Evolutionary conservation across 2,113 vertebrate species (phyloP), one percentile per base, ranked within the genome.

Genomic region (Apodemus speciosus): DNA sequence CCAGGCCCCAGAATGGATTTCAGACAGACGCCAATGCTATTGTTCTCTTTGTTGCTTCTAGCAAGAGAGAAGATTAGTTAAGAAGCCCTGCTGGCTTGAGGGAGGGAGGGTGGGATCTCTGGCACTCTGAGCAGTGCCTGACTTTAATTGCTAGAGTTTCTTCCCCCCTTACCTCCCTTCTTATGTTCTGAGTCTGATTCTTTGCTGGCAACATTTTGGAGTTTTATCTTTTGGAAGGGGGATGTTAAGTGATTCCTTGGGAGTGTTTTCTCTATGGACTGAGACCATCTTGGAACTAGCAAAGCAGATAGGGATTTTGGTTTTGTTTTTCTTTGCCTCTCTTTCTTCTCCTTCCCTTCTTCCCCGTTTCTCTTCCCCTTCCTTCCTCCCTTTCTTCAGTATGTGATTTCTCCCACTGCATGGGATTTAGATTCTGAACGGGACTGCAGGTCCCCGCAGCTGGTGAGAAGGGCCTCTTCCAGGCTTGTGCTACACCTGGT

Each of bases 171-270:
- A 7, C 2, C 27, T 38, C 40, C 40, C 43, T 18, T 79, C 13
- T 92, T 85, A 25, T 23, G 62, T 88, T 94, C 66, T 56, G 71
- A 91, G 73, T 94, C 75, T 76, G 64, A 88, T 92, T 91, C 58
- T 95, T 84, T 71, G 51, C 80, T 95, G 87, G 51, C 90, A 6
- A 86, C 49, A 2, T 71, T 93, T 76, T 68, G 49, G 73, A 86
- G 43, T 58, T 96, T 89, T 90, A 88, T 93, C 58, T 87, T 68
- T 40, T 88, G n/a, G n/a, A 21, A 77, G 64, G 64, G 62, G 69
- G 58, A 58, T 72, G 71, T 60, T 46, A n/a, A 76, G 25, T 75
- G 93, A 66, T 90, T 93, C 85, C 40, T 5, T 88, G 27, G 25
- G 66, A 92, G 18, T 9, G 9, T 3, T 80, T 64, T 6, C n/a